Evolutionary conservation across 2,888 invertebrate species (phyloP), one percentile per base, ranked within the genome.

Genomic region (Lithophane leautieri): DNA sequence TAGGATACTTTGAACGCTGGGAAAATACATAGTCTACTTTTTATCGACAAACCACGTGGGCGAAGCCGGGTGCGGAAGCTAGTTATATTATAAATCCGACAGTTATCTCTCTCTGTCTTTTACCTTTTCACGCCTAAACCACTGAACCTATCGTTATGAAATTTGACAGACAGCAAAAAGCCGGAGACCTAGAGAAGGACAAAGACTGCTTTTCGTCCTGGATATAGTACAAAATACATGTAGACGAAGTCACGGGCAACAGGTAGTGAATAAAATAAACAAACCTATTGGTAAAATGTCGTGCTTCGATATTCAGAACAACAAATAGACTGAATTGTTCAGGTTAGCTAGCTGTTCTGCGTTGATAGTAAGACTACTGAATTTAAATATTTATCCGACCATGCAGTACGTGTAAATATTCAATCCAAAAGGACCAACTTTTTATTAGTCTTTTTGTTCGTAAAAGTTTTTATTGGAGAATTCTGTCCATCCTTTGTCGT

Each of bases 321-420:
- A n/a, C n/a, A 54, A 54, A n/a, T 54, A 0, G 4, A 54, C n/a
- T 54, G n/a, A 52, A 52, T 52, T n/a, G n/a, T 34, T 34, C 34
- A 34, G 34, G 34, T 40, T 7, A 40, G 9, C 6, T 4, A 1
- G 7, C 14, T 2, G 14, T 4, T 2, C 11, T 2, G 16, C 14
- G 1, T 6, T n/a, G 16, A 1, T 22, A 70, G 14, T 79, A 9
- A 65, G 3, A 60, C 70, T 83, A 54, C 79, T 79, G 70, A 0
- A 25, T 7, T 1, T 12, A 6, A 4, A 0, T 1, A 14, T 0
- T 1, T 7, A 0, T 14, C 25, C 12, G 12, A 42, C 22, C 54
- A 62, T 72, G 70, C 70, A 81, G 70, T 61, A 69, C 70, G 84
- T 81, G 70, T 81, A 84, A 76, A 82, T 84, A 83, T 84, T 81